These are phyloP conservation scores for Triops longicaudatus DNA, from an alignment of 1,140 invertebrate genomes.

Conservation along the genomic window DNA sequence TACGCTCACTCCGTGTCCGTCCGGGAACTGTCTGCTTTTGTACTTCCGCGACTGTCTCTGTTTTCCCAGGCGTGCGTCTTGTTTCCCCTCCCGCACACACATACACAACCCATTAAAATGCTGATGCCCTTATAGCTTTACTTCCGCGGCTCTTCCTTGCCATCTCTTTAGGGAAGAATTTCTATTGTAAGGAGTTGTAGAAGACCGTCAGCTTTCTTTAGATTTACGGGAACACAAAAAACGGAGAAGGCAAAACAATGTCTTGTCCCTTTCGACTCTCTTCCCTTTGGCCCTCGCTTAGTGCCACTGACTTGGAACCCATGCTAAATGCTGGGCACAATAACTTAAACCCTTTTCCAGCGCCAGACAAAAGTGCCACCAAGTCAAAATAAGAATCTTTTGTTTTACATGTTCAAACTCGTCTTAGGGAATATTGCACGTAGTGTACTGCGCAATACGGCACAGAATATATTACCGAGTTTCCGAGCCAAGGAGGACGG, in stretches of 20 bases:
- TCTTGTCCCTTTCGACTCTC: not conserved
- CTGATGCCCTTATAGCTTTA: constrained; percentile 15
- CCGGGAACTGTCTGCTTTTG: constrained; percentile 10
- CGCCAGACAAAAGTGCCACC: too few species aligned
- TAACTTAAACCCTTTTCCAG: too few species aligned
- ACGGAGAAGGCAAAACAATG: not conserved
- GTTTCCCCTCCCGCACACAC: not conserved
- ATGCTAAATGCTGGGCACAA: too few species aligned
- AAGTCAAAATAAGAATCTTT: too few species aligned
- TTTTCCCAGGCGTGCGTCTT: constrained; percentile 10
- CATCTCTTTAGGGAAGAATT: not conserved
- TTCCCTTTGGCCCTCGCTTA: not conserved
- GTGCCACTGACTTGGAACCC: not conserved
- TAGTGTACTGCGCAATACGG: too few species aligned
- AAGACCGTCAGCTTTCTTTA: constrained; percentile 1
- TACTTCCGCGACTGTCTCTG: constrained; percentile 14
- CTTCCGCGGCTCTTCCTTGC: constrained; percentile 9
- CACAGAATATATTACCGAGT: not conserved
- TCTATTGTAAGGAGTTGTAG: not conserved
- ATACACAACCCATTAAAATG: constrained; percentile 15
- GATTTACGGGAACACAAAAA: not conserved
- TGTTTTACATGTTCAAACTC: too few species aligned
- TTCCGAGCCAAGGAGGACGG: not conserved
- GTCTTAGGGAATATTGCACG: too few species aligned
- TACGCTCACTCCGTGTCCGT: not conserved